Conservation (phyloP, 2,888 invertebrate genomes). For the Disparrhopalites patrizii region DNA sequence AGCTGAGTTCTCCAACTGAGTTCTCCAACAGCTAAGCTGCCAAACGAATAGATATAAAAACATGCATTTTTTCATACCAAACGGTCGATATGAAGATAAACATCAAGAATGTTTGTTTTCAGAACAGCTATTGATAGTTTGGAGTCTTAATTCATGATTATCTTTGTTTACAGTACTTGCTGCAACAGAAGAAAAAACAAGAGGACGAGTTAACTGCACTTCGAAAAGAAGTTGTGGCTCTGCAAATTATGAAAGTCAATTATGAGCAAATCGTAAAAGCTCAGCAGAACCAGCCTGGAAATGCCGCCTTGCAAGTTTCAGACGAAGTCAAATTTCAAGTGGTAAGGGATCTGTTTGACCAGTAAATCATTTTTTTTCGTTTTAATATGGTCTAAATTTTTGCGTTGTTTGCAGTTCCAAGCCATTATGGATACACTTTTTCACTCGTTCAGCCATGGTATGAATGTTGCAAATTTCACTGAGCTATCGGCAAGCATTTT, state of each 20-base stretch:
- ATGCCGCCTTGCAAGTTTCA: conserved; percentile 80
- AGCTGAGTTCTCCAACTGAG: no score
- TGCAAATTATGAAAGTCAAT: conserved; percentile 90
- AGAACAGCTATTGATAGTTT: no score
- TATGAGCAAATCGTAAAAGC: conserved; percentile 96
- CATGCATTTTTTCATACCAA: no score
- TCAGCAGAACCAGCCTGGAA: conserved; percentile 85
- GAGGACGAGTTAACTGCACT: conserved; percentile 87
- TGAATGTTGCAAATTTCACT: conserved; percentile 85
- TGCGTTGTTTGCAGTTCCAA: conserved; percentile 88
- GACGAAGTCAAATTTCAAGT: conserved; percentile 96
- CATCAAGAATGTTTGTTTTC: no score
- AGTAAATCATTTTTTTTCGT: no score
- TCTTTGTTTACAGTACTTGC: conserved; percentile 64
- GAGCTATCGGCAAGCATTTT: conserved; percentile 92
- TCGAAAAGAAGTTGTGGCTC: conserved; percentile 85
- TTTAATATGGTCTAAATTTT: no score
- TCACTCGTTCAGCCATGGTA: conserved; percentile 72
- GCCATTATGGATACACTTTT: conserved; percentile 91
- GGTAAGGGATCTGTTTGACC: no score
- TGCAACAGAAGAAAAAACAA: conserved; percentile 87
- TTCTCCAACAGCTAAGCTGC: no score
- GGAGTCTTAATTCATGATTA: no score
- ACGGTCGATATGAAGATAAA: no score
- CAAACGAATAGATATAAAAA: no score